These are phyloP conservation scores for Bombus confusus DNA, from an alignment of 1,140 invertebrate species.

Conservation along the genomic window DNA sequence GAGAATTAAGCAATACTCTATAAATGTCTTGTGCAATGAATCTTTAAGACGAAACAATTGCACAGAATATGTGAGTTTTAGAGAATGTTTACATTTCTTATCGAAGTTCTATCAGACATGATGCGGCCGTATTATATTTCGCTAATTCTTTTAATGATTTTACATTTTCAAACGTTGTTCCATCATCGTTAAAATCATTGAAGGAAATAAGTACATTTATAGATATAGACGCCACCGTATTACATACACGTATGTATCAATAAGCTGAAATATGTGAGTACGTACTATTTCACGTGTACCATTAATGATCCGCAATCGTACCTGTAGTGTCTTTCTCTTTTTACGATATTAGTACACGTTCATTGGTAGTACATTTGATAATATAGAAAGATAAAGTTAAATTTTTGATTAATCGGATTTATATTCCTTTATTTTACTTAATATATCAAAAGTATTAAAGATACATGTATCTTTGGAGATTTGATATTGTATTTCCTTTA, in stretches of 20 bases:
- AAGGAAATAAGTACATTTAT: too few species aligned
- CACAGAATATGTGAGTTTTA: background rate
- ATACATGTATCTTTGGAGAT: too few species aligned
- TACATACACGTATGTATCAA: background rate
- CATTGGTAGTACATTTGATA: background rate
- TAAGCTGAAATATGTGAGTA: background rate
- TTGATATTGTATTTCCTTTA: too few species aligned
- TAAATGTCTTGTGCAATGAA: background rate
- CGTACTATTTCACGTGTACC: rapidly evolving
- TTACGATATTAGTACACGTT: background rate
- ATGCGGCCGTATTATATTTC: background rate
- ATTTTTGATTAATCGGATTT: background rate
- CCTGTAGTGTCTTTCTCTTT: background rate
- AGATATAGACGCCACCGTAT: too few species aligned
- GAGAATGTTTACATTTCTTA: background rate
- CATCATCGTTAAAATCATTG: background rate
- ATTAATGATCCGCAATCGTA: background rate
- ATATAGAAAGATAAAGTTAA: background rate
- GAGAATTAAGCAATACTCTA: background rate
- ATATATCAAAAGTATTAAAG: too few species aligned
- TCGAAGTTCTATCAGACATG: background rate
- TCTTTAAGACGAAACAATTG: background rate
- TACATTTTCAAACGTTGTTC: background rate
- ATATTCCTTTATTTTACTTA: too few species aligned
- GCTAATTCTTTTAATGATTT: background rate